Percentiles rank a stretch among this genome's conserved stretches.
phyloP scores from a whole-genome alignment of 2,113 vertebrate genomes.

The Crotalus tigris region DNA sequence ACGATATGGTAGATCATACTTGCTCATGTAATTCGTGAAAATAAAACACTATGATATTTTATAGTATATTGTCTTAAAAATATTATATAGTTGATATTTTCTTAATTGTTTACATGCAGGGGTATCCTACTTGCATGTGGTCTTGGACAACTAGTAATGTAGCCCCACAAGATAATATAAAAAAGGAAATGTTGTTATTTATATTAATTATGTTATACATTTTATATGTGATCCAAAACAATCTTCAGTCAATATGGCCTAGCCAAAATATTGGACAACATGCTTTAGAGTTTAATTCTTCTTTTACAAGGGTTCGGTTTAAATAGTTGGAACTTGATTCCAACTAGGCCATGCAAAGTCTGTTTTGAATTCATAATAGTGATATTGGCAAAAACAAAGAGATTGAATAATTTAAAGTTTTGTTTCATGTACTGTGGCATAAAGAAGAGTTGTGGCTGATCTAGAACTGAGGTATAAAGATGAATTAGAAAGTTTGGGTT shows the following conservation, averaged over 20 bases:
- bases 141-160: too few relatives aligned
- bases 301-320: neutral
- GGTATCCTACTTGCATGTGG: too few relatives aligned
- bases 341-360: neutral
- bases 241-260: too few relatives aligned
- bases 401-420: neutral
- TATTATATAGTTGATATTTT: neutral
- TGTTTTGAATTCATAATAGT: neutral
- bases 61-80: neutral
- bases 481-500: neutral
- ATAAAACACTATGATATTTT: neutral
- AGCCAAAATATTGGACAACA: neutral
- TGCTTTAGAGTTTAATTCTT: neutral
- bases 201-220: too few relatives aligned
- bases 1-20: neutral
- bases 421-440: neutral
- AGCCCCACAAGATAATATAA: too few relatives aligned
- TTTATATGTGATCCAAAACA: too few relatives aligned
- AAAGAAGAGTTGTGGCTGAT: neutral
- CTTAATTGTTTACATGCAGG: neutral
- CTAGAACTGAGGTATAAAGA: neutral
- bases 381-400: neutral
- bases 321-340: neutral
- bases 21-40: neutral
- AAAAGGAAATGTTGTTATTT: too few relatives aligned